Percentiles rank a stretch among this genome's conserved stretches.
phyloP scores from a whole-genome alignment of 2,797 vertebrate genomes.

The Mormyrops attenuatus region DNA sequence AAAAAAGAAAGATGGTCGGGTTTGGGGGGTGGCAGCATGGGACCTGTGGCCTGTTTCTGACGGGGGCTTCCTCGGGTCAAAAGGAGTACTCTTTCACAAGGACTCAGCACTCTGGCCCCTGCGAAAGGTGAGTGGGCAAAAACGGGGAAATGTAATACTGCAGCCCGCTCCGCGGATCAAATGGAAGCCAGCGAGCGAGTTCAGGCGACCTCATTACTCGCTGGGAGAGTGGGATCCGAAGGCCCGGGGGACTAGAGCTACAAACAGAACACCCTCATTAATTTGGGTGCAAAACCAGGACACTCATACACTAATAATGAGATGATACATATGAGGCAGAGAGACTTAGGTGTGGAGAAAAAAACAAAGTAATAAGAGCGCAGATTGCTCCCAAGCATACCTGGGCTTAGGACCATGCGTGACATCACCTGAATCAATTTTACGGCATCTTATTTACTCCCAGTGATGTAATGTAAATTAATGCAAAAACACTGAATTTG shows the following conservation, averaged over 20 bases:
- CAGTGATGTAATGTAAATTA: not conserved
- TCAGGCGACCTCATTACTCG: constrained; percentile 25
- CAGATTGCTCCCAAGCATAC: constrained; percentile 21
- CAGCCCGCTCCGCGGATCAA: constrained; percentile 16
- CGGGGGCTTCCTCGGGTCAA: not conserved
- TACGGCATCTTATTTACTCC: not conserved
- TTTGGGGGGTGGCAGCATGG: not conserved
- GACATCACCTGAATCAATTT: not conserved
- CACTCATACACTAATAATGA: constrained; percentile 22
- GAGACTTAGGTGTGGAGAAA: constrained; percentile 18
- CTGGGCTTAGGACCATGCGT: not conserved
- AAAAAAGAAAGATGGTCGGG: not conserved
- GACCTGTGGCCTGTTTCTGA: not conserved
- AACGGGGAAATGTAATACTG: not conserved
- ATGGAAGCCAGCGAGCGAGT: constrained; percentile 6
- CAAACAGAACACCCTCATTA: constrained; percentile 29
- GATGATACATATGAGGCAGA: not conserved
- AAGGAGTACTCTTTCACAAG: not conserved
- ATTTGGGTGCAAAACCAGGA: constrained; percentile 34
- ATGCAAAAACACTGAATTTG: not conserved
- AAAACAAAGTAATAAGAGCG: constrained; percentile 10
- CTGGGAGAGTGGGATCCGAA: constrained; percentile 19
- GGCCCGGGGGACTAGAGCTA: constrained; percentile 18
- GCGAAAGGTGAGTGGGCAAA: not conserved
- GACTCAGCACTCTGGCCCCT: not conserved